phyloP scores from a whole-genome alignment of 2,888 invertebrate species.

The Perithous albicinctus region DNA sequence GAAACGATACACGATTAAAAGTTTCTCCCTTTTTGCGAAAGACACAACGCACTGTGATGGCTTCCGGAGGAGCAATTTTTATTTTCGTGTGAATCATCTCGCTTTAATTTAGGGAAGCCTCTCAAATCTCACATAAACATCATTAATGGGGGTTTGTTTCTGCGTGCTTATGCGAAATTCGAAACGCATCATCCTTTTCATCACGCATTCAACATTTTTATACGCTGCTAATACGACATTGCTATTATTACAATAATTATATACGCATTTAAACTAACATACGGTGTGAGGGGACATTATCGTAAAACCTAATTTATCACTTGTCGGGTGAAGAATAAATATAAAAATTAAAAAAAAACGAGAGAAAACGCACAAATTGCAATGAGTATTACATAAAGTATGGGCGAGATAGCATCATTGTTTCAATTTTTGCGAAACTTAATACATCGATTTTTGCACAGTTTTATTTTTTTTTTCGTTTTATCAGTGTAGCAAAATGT shows the following conservation, averaged over 20 bases:
- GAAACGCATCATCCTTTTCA: conserved; percentile 19
- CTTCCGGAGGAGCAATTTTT: background rate
- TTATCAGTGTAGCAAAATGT: background rate
- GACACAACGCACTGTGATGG: background rate
- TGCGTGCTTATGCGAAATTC: background rate
- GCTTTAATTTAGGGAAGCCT: background rate
- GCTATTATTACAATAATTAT: conserved; percentile 66
- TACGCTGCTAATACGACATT: conserved; percentile 63
- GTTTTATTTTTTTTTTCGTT: background rate
- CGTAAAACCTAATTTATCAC: conserved; percentile 78
- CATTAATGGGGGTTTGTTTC: too few relatives aligned
- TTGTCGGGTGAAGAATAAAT: conserved; percentile 70
- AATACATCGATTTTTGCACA: background rate
- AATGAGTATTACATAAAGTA: conserved; percentile 35
- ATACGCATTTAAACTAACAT: conserved; percentile 61
- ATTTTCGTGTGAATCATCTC: background rate
- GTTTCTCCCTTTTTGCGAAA: background rate
- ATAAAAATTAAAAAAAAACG: conserved; percentile 55
- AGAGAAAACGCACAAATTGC: conserved; percentile 54
- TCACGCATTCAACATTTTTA: conserved; percentile 57
- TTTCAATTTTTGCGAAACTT: conserved; percentile 20
- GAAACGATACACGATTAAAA: background rate
- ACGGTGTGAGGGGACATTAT: conserved; percentile 59
- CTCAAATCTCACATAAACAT: background rate
- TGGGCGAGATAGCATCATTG: conserved; percentile 21